A percentile compares a stretch with the other conserved stretches of the same genome.
Evolutionary conservation across 2,797 vertebrate genomes (phyloP).

Genomic region (Anguilla pacifica): DNA sequence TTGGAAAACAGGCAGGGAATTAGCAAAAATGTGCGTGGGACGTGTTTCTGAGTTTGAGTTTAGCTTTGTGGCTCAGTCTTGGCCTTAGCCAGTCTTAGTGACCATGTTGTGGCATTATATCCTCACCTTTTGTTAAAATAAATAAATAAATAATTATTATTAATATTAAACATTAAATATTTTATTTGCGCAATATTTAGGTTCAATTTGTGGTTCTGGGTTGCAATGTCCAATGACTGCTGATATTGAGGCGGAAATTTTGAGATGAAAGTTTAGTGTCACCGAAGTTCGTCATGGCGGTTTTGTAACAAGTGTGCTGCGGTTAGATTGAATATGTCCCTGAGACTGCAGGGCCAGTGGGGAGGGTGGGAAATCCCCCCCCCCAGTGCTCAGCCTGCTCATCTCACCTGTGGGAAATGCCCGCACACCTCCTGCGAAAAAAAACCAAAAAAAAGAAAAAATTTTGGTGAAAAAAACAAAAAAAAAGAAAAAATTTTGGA

Average conservation of each 20-base stretch:
- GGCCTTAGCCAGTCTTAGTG: too few relatives aligned
- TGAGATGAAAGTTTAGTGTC: neutral
- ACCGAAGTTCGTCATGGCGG: neutral
- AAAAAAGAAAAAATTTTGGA: neutral
- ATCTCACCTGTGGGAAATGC: neutral
- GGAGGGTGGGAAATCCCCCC: neutral
- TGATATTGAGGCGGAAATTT: neutral
- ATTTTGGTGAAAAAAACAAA: too few relatives aligned
- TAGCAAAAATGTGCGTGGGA: too few relatives aligned
- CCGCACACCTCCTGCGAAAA: neutral
- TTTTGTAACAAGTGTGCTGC: neutral
- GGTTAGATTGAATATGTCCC: neutral
- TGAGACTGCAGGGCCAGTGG: neutral
- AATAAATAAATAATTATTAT: too few relatives aligned
- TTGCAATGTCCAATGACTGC: neutral
- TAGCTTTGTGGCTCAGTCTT: too few relatives aligned
- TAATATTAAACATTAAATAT: too few relatives aligned
- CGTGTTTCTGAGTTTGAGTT: too few relatives aligned
- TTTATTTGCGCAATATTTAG: neutral
- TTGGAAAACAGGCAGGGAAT: neutral
- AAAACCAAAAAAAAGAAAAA: fast-evolving
- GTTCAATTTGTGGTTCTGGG: neutral
- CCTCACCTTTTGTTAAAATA: neutral
- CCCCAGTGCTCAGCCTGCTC: neutral
- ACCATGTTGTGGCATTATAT: neutral